Evolutionary conservation across 2,888 invertebrate genomes (phyloP).

Genomic region (Drosophila fungiperda): DNA sequence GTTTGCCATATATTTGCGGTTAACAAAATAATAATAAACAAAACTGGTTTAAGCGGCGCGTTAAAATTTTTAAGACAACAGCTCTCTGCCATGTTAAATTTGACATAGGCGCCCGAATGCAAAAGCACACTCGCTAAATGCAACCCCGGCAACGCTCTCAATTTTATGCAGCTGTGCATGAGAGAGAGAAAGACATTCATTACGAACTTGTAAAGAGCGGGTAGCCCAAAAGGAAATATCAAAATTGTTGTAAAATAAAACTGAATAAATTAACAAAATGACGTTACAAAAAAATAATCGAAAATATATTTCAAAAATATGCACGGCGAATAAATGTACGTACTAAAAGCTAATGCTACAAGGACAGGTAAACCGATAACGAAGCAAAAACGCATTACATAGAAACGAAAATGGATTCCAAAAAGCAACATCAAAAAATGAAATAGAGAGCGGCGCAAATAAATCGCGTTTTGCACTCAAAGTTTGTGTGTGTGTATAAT

Average conservation of each 20-base stretch:
- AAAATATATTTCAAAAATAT: too few species aligned
- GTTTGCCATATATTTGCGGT: conserved; percentile 18
- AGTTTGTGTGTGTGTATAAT: background rate
- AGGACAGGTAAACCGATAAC: conserved; percentile 4
- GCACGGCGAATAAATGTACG: background rate
- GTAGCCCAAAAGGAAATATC: conserved; percentile 19
- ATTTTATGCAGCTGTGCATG: conserved; percentile 6
- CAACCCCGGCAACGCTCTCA: conserved; percentile 66
- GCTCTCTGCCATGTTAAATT: conserved; percentile 21
- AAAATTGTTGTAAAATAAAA: conserved; percentile 43
- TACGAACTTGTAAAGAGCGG: conserved; percentile 10
- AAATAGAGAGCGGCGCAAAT: conserved; percentile 52
- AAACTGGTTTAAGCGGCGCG: conserved; percentile 39
- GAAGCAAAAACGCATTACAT: conserved; percentile 47
- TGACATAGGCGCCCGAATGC: conserved; percentile 18
- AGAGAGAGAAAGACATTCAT: conserved; percentile 8
- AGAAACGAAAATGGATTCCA: conserved; percentile 32
- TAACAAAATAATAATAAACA: conserved; percentile 25
- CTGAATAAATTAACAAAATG: conserved; percentile 28
- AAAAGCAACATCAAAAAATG: conserved; percentile 43
- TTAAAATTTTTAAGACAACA: conserved; percentile 19
- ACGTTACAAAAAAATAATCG: background rate
- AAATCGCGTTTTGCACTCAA: conserved; percentile 4
- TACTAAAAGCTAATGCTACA: background rate
- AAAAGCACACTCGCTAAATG: conserved; percentile 48